Conservation (phyloP, 1,140 invertebrate genomes). For the Neuroterus valhalla region DNA sequence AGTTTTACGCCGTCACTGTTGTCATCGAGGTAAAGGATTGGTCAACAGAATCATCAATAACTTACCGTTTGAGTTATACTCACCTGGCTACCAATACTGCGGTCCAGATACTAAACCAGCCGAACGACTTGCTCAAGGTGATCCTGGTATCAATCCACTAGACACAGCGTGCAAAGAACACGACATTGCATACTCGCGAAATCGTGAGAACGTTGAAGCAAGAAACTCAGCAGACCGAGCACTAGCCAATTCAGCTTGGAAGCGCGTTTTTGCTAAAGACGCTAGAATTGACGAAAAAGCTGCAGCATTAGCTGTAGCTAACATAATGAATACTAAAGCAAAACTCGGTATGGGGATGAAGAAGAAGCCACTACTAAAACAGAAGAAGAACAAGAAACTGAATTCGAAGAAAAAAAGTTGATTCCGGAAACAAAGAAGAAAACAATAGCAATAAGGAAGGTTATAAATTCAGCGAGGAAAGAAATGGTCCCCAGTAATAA, state of each 20-base stretch:
- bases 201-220: background rate
- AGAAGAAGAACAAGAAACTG: background rate
- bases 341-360: background rate
- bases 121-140: conserved; percentile 17
- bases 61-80: background rate
- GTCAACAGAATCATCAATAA: too few relatives aligned
- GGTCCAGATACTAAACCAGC: background rate
- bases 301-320: background rate
- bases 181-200: conserved; percentile 63
- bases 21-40: too few relatives aligned
- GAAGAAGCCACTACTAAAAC: background rate
- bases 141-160: conserved; percentile 52
- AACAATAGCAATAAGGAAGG: background rate
- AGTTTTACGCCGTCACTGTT: background rate
- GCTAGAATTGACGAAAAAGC: background rate
- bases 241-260: background rate
- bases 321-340: background rate
- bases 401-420: background rate
- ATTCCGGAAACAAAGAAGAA: too few relatives aligned
- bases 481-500: background rate
- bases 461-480: background rate
- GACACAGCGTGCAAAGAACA: conserved; percentile 54
- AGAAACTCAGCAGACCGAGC: background rate
- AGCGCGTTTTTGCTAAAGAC: background rate
- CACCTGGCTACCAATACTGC: too few relatives aligned